phyloP scores from a whole-genome alignment of 1,140 invertebrate species.

The Melitaea cinxia region DNA sequence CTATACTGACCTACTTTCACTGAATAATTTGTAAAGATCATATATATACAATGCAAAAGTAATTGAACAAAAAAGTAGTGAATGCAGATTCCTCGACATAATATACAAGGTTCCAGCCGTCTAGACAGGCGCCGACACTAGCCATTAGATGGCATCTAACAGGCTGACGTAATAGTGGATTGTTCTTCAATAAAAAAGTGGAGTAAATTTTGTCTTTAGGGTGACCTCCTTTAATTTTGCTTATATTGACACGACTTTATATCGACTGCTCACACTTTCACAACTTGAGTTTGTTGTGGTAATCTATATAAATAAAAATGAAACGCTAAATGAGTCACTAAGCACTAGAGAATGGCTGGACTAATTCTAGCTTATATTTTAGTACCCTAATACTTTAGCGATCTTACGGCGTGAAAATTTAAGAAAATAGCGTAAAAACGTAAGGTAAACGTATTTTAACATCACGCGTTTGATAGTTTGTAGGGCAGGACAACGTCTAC shows the following conservation, averaged over 20 bases:
- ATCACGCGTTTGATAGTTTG: too few species aligned
- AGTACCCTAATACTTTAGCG: too few species aligned
- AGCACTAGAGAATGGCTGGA: too few species aligned
- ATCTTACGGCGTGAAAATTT: too few species aligned
- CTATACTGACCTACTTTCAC: neutral
- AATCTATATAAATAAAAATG: too few species aligned
- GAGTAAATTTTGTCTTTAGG: constrained; percentile 15
- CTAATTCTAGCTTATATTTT: too few species aligned
- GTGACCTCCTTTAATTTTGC: constrained; percentile 16
- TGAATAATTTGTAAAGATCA: constrained; percentile 7
- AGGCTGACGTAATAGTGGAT: constrained; percentile 27
- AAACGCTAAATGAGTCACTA: too few species aligned
- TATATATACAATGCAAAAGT: constrained; percentile 5
- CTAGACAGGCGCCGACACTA: constrained; percentile 42
- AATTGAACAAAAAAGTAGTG: constrained; percentile 9
- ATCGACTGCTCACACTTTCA: neutral
- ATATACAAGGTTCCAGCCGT: constrained; percentile 37
- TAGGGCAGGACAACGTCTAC: too few species aligned
- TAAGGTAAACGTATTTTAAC: too few species aligned
- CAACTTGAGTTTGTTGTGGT: too few species aligned
- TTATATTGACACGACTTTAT: neutral
- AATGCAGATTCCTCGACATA: constrained; percentile 22
- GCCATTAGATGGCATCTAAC: constrained; percentile 28
- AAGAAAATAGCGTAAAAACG: too few species aligned
- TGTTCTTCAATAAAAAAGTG: constrained; percentile 31